Evolutionary conservation across 1,140 invertebrate genomes (phyloP).

Genomic region (Gonioctena quinquepunctata): DNA sequence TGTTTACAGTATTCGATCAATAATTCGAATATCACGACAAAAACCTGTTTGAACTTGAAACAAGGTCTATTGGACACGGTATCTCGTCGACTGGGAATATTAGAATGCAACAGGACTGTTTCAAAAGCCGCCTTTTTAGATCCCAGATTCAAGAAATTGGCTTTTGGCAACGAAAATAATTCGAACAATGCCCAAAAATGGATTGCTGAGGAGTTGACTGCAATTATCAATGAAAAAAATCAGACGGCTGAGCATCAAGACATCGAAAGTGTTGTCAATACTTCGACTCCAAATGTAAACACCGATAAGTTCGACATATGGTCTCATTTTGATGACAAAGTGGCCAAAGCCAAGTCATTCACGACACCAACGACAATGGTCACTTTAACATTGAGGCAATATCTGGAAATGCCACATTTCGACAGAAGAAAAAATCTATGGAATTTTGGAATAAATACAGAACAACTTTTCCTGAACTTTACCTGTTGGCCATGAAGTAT

Average conservation of each 20-base stretch:
- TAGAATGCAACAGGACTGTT: neutral
- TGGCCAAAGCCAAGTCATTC: neutral
- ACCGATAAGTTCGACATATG: neutral
- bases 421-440: neutral
- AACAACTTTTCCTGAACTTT: conserved; percentile 28
- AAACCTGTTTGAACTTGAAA: neutral
- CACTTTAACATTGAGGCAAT: neutral
- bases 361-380: neutral
- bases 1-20: no score
- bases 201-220: conserved; percentile 6
- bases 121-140: conserved; percentile 44
- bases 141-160: conserved; percentile 46
- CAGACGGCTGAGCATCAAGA: no score
- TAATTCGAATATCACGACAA: neutral
- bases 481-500: conserved; percentile 35
- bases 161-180: conserved; percentile 1
- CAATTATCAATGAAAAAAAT: neutral
- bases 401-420: neutral
- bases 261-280: neutral
- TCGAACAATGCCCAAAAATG: conserved; percentile 5
- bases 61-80: neutral
- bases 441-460: neutral
- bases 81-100: neutral
- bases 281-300: neutral
- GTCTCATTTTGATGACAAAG: conserved; percentile 1